Conservation (phyloP, 2,113 vertebrate species). For the Corydoras maculifer region DNA sequence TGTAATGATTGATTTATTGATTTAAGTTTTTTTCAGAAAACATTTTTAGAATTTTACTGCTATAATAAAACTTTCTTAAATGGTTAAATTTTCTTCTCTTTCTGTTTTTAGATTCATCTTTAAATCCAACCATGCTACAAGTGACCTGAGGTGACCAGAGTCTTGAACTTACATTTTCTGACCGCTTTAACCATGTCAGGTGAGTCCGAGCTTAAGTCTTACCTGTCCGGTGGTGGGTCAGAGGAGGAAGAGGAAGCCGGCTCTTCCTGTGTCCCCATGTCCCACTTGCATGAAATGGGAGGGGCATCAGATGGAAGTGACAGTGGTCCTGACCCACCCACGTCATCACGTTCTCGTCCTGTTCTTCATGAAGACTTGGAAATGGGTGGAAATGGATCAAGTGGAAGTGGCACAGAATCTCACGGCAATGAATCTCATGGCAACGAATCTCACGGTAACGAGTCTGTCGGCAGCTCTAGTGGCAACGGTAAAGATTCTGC, state of each 20-base stretch:
- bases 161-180: background rate
- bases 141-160: slow-evolving; percentile 6
- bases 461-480: slow-evolving; percentile 65
- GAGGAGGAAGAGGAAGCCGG: slow-evolving; percentile 43
- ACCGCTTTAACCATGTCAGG: slow-evolving; percentile 53
- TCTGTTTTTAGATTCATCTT: too few relatives aligned
- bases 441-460: slow-evolving; percentile 72
- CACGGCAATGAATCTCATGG: slow-evolving; percentile 72
- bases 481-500: slow-evolving; percentile 73
- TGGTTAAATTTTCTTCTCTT: too few relatives aligned
- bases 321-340: slow-evolving; percentile 57
- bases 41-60: too few relatives aligned
- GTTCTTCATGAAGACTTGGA: slow-evolving; percentile 78
- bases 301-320: slow-evolving; percentile 65
- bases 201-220: slow-evolving; percentile 49
- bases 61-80: too few relatives aligned
- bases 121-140: background rate
- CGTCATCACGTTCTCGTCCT: slow-evolving; percentile 36
- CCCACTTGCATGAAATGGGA: slow-evolving; percentile 63
- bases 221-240: slow-evolving; percentile 50
- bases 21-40: too few relatives aligned
- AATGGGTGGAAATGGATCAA: slow-evolving; percentile 75
- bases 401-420: slow-evolving; percentile 75
- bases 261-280: slow-evolving; percentile 36
- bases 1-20: too few relatives aligned